Base-by-base conservation (phyloP, 2,888 invertebrate species). In the Tuta absoluta region DNA sequence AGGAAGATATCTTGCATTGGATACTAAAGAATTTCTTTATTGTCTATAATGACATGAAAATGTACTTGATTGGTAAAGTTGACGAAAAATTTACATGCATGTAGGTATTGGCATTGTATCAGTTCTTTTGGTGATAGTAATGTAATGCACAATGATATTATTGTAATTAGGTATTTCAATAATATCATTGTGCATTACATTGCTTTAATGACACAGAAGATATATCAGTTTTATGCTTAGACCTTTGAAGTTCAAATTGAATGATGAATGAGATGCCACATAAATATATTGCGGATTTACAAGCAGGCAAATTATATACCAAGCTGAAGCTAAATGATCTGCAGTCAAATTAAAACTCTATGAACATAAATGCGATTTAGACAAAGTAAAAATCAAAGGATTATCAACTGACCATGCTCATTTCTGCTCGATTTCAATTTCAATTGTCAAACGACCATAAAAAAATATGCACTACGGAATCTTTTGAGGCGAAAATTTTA, bases 1-100 rank as follows among this genome's bases (percentile, higher is more conserved):
- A 45, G 8, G 70, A 70, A 76, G 71, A 41, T 58, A 66, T 1
- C 41, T 10, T 19, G 1, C 24, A 53, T 21, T 51, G n/a, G 11
- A 56, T 10, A 24, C 8, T n/a, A n/a, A n/a, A 19, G 11, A 10
- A 2, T 21, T 21, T 49, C 3, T 21, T 1, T 49, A n/a, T 3
- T 19, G 1, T 21, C 4, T 7, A 1, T n/a, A 28, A 28, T n/a
- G n/a, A 28, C 56, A n/a, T 41, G 11, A 41, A 14, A 41, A 12
- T 10, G 4, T 7, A 33, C 33, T 33, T 33, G 10, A 8, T 4
- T 33, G 33, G 33, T 33, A 8, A 33, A 10, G 33, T 33, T 33
- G 2, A n/a, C n/a, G n/a, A 28, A 33, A 33, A 33, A 33, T 8
- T 33, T 28, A 28, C 33, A 33, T 33, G 33, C 33, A 33, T 33